Conservation (phyloP, 1,140 invertebrate genomes). For the Temnothorax longispinosus region DNA sequence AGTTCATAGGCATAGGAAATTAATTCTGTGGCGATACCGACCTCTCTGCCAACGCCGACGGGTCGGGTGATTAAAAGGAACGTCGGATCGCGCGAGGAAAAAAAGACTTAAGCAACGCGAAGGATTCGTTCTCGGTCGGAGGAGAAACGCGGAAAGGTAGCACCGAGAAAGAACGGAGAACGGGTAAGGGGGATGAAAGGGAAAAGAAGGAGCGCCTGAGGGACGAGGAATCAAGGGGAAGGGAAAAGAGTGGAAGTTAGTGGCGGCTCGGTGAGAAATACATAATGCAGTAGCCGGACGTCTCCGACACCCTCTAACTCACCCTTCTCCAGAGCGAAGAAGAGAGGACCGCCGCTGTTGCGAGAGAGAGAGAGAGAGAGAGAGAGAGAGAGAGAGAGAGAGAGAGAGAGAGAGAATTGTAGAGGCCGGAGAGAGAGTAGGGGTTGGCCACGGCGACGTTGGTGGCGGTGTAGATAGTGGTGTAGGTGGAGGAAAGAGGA, state of each 20-base stretch:
- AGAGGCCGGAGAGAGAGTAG: conserved; percentile 46
- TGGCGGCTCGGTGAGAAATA: conserved; percentile 81
- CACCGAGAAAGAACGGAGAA: conserved; percentile 22
- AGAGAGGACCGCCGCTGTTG: conserved; percentile 44
- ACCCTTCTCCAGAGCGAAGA: conserved; percentile 62
- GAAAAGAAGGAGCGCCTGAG: conserved; percentile 30
- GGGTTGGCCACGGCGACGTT: conserved; percentile 29
- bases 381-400: conserved; percentile 35
- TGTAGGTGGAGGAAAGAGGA: conserved; percentile 45
- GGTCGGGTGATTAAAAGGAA: conserved; percentile 57
- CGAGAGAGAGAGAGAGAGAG: conserved; percentile 47
- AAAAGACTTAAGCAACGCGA: conserved; percentile 30
- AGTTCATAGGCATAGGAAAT: conserved; percentile 12
- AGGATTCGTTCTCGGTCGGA: conserved; percentile 2
- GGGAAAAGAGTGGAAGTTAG: conserved; percentile 72
- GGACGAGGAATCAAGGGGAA: conserved; percentile 14
- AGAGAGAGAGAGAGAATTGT: not conserved
- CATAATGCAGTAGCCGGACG: conserved; percentile 86
- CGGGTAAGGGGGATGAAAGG: not conserved
- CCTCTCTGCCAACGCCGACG: conserved; percentile 1
- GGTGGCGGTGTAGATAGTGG: conserved; percentile 33
- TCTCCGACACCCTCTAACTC: conserved; percentile 83
- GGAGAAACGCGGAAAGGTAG: conserved; percentile 36
- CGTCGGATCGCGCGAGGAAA: conserved; percentile 23
- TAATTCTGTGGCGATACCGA: conserved; percentile 25